These are phyloP conservation scores for Enteromius afrohamiltoni DNA, from an alignment of 2,797 vertebrate species.

Conservation along the genomic window DNA sequence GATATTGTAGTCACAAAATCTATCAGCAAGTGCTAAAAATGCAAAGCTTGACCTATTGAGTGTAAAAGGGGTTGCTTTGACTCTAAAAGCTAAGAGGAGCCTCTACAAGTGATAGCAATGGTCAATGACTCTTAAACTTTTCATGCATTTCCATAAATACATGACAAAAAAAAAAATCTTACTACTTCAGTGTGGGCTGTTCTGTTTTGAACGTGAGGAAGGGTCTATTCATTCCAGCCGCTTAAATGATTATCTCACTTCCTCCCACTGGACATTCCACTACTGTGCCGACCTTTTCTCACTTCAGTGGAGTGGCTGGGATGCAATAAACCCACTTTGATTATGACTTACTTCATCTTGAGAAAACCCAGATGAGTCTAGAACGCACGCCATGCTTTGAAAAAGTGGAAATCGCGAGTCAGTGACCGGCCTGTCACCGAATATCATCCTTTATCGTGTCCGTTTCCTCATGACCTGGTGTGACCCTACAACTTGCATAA, in stretches of 20 bases:
- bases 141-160: constrained; percentile 19
- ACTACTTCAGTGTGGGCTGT: constrained; percentile 22
- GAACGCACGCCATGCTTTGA: constrained; percentile 73
- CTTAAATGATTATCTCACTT: constrained; percentile 36
- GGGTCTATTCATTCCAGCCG: constrained; percentile 25
- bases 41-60: neutral
- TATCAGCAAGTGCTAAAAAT: neutral
- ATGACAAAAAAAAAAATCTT: neutral
- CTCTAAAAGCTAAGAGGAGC: constrained; percentile 17
- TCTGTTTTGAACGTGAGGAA: constrained; percentile 27
- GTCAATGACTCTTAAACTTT: constrained; percentile 35
- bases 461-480: constrained; percentile 51
- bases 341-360: constrained; percentile 57
- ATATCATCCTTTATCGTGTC: constrained; percentile 53
- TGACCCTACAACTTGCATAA: constrained; percentile 48
- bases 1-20: neutral
- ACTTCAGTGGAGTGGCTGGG: constrained; percentile 70
- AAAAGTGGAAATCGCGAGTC: constrained; percentile 70
- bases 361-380: constrained; percentile 74
- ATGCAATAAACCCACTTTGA: constrained; percentile 37
- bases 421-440: constrained; percentile 76
- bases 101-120: constrained; percentile 10
- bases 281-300: constrained; percentile 47
- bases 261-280: constrained; percentile 47
- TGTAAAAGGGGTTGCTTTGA: neutral